Evolutionary conservation across 2,888 invertebrate species (phyloP), one percentile per base, ranked within the genome.

Genomic region (Scelioninae gen. 2): DNA sequence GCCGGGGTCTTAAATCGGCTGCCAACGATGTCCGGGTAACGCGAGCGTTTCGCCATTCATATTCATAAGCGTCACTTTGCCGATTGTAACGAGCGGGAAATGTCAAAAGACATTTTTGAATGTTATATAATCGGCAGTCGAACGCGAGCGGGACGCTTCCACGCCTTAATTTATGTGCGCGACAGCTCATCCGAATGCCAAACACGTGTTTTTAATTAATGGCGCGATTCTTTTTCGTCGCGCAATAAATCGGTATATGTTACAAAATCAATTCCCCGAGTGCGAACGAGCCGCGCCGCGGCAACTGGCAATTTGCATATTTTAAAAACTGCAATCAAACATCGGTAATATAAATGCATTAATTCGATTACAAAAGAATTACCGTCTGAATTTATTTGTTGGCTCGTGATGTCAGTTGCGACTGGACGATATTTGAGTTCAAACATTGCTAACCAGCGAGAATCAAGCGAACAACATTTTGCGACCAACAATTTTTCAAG

Each of bases 161-260:
- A 39, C 37, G 45, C 52, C 60, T 58, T 46, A 45, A 68, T 52
- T 60, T 55, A 58, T 57, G 50, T 43, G 33, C 4, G 25, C 31
- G n/a, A 15, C 11, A 2, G 65, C 16, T 41, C 43, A 39, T 58
- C 25, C 18, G 16, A 43, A 68, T 35, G 28, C 37, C 33, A 19
- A 11, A 13, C 69, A 46, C 55, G 48, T 55, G 31, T 46, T 53
- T 70, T 37, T 55, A 55, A 63, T 70, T 70, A 45, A 55, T 48
- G 31, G 39, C 3, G 13, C 5, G 10, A 39, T 39, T 65, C 39
- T 57, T 57, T 48, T 41, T 16, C 16, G 35, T 35, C 28, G 31
- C 4, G 19, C 19, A n/a, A 45, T 64, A 53, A 45, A 52, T 64
- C 10, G 37, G 41, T 11, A 18, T 31, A 2, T 41, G 31, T 61